Base-by-base conservation (phyloP, 2,888 invertebrate genomes). In the Lissonota sp. region DNA sequence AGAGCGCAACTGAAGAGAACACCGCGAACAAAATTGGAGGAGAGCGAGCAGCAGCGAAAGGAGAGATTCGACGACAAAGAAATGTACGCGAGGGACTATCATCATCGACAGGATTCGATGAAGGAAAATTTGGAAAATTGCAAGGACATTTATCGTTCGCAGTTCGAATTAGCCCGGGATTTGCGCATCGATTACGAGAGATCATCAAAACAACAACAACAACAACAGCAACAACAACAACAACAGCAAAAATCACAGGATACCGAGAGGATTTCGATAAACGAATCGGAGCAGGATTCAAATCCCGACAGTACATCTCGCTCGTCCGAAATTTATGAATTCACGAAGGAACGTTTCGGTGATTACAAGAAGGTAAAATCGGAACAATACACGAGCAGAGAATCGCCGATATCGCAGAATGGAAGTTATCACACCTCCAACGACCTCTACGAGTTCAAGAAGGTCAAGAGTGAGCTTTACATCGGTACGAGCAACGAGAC, bases 1-100 rank as follows among this genome's bases (percentile, higher is more conserved):
- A 89, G 93, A 51, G 92, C 92, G 0, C 92, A 92, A 58, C 84
- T 92, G 5, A 92, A 92, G 64, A 88, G 92, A 46, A 92, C 91
- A 5, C 91, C 92, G 0, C 84, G 92, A 16, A 89, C 90, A 8
- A 92, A 92, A 55, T 84, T 90, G 26, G 92, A 92, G 14, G 92
- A 92, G 40, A 90, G 89, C 55, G 90, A 91, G 12, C 88, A 85
- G 0, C 83, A 82, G 0, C 86, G 89, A 4, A 90, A 91, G 57
- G 90, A 91, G 16, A 84, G 90, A 49, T 91, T 89, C 80, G 88
- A 88, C 51, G 89, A 90, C 4, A 91, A 92, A 57, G 89, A 92
- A 7, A 80, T 89, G 4, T 90, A 89, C 67, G 51, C 85, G 37
- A 83, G 89, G n/a, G 90, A 90, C 6, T 92, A 88, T 55, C 72